Evolutionary conservation across 2,888 invertebrate species (phyloP).

Genomic region (Chymomyza caudatula): DNA sequence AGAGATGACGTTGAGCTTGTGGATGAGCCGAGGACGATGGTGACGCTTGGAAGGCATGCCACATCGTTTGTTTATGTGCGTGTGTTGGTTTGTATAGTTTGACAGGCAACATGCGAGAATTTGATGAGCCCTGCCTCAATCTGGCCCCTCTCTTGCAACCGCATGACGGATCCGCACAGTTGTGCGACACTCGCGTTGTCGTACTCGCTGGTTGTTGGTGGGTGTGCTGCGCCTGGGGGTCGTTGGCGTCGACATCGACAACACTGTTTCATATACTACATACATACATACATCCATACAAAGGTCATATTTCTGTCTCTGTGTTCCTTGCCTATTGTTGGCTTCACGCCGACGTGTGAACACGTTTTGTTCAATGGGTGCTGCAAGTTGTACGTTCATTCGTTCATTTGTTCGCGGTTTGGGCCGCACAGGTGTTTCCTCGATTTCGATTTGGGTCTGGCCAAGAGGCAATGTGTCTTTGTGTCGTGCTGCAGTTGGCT

Average conservation of each 20-base stretch:
- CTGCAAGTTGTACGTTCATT: neutral
- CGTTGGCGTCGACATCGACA: slow-evolving; percentile 24
- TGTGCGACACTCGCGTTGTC: neutral
- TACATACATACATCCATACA: slow-evolving; percentile 35
- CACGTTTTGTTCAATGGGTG: slow-evolving; percentile 48
- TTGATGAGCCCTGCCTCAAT: slow-evolving; percentile 66
- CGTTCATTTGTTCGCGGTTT: slow-evolving; percentile 29
- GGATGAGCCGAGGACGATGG: neutral
- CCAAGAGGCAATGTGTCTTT: neutral
- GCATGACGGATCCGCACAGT: slow-evolving; percentile 38
- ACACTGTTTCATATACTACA: slow-evolving; percentile 1
- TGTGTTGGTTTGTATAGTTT: slow-evolving; percentile 71
- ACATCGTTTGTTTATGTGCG: slow-evolving; percentile 51
- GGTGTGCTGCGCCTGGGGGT: slow-evolving; percentile 39
- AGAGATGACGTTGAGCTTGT: neutral
- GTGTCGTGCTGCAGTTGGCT: slow-evolving; percentile 6
- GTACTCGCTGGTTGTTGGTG: slow-evolving; percentile 41
- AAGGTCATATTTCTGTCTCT: slow-evolving; percentile 52
- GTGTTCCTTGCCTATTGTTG: slow-evolving; percentile 47
- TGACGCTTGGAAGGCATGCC: neutral
- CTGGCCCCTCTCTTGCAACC: slow-evolving; percentile 5
- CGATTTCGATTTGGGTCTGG: slow-evolving; percentile 3
- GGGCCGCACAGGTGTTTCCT: slow-evolving; percentile 62
- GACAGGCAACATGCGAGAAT: slow-evolving; percentile 77
- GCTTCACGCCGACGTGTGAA: slow-evolving; percentile 61